Evolutionary conservation across 2,888 invertebrate species (phyloP).

Genomic region (Hylaea fasciaria): DNA sequence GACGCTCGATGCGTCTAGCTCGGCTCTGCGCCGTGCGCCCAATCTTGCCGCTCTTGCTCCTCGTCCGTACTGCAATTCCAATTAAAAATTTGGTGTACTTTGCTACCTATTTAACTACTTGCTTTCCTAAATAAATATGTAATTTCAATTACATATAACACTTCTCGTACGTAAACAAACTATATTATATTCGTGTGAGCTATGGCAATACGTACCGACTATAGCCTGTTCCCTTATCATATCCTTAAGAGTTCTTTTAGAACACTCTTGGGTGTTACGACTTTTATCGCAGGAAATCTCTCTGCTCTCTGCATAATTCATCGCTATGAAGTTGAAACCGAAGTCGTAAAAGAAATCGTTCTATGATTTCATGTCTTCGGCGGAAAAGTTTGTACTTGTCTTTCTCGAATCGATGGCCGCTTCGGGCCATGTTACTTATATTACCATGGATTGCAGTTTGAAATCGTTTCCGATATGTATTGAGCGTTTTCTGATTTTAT

Average conservation of each 20-base stretch:
- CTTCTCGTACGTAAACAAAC: constrained; percentile 32
- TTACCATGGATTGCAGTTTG: constrained; percentile 56
- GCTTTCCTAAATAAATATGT: background rate
- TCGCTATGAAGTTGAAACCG: constrained; percentile 84
- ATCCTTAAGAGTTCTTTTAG: constrained; percentile 75
- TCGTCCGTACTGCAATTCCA: constrained; percentile 51
- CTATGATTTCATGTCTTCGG: constrained; percentile 83
- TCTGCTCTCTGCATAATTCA: constrained; percentile 84
- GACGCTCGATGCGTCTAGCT: constrained; percentile 68
- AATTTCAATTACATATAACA: background rate
- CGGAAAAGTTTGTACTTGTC: constrained; percentile 78
- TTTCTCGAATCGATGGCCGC: constrained; percentile 73
- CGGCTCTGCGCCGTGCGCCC: constrained; percentile 49
- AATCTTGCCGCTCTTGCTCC: constrained; percentile 44
- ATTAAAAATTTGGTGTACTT: constrained; percentile 45
- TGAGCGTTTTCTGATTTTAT: constrained; percentile 26
- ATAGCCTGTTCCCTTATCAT: constrained; percentile 55
- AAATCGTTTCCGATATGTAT: constrained; percentile 33
- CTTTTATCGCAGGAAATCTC: constrained; percentile 83
- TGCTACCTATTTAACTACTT: background rate
- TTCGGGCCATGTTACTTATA: constrained; percentile 56
- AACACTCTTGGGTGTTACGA: constrained; percentile 81
- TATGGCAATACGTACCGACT: constrained; percentile 30
- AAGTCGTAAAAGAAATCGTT: constrained; percentile 85
- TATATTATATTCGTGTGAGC: constrained; percentile 34